Percentiles rank a stretch among this genome's conserved stretches.
Evolutionary conservation across 2,888 invertebrate species (phyloP).

Genomic region (Octodonta nipae): DNA sequence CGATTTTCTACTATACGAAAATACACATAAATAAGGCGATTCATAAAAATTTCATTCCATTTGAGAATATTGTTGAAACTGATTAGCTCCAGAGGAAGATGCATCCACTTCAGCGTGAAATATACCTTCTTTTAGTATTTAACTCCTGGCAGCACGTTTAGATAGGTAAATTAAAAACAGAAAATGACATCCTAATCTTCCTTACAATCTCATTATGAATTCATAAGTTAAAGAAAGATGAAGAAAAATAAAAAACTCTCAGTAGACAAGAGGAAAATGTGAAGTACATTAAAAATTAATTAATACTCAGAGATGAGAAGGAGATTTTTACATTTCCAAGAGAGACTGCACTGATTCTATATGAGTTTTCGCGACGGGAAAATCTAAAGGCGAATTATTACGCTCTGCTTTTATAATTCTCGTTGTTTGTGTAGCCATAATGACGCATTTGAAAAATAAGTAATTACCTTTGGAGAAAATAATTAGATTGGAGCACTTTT

Average conservation of each 20-base stretch:
- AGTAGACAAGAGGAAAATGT: slow-evolving; percentile 27
- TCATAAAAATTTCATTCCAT: too few species aligned
- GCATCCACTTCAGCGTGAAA: too few species aligned
- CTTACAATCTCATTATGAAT: slow-evolving; percentile 50
- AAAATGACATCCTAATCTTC: slow-evolving; percentile 40
- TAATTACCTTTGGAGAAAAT: too few species aligned
- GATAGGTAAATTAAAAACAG: slow-evolving; percentile 17
- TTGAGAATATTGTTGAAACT: too few species aligned
- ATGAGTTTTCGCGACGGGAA: slow-evolving; percentile 7
- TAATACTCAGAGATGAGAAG: slow-evolving; percentile 27
- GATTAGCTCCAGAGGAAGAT: too few species aligned
- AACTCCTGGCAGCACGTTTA: slow-evolving; percentile 10
- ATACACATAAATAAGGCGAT: too few species aligned
- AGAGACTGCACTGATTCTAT: slow-evolving; percentile 10
- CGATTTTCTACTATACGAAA: too few species aligned
- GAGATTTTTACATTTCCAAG: slow-evolving; percentile 23
- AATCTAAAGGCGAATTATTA: slow-evolving; percentile 7
- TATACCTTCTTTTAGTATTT: too few species aligned
- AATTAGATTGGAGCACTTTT: too few species aligned
- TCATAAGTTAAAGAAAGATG: slow-evolving; percentile 45
- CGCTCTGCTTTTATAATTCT: slow-evolving; percentile 4
- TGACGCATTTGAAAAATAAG: slow-evolving; percentile 7
- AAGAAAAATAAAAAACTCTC: slow-evolving; percentile 35
- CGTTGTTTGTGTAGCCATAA: slow-evolving; percentile 7
- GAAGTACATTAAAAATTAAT: slow-evolving; percentile 32